Evolutionary conservation across 2,113 vertebrate species (phyloP), one percentile per base, ranked within the genome.

Genomic region (Anser brachyrhynchus): DNA sequence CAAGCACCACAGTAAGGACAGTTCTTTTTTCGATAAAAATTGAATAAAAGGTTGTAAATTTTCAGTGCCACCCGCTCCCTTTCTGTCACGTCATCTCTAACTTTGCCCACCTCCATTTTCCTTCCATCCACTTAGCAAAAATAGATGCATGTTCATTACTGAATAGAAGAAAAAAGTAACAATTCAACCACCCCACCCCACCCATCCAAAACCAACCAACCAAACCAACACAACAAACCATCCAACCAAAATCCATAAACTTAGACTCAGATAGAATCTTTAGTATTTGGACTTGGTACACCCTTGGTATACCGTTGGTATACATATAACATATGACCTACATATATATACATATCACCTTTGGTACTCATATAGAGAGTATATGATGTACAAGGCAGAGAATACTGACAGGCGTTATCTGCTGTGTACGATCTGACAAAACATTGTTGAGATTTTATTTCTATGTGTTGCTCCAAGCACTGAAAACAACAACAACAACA

Each of bases 11-110:
- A 95, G 67, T 84, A 91, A 95, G 64, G 82, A 92, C 31, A 70
- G 51, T 35, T 65, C 39, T 89, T 64, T 89, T 91, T 72, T 72
- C 0, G 2, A 74, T 87, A 95, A 61, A 97, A 82, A 52, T 7
- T 46, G n/a, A 87, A 86, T 78, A 77, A 91, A 95, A 97, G n/a
- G 39, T 89, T 96, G 78, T 80, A 89, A 93, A 92, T 92, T 92
- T 79, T 39, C 43, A 52, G 6, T 37, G 28, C 25, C 22, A 81
- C 16, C 26, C 69, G 29, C 46, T 87, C 29, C 57, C 33, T 76
- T 79, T 89, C 33, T 88, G 16, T 71, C 28, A 28, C 0, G 1
- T 31, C 70, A 21, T 80, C 20, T 20, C 9, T n/a, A 22, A 52
- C 14, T 80, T 75, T 66, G 2, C 2, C 4, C 1, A 23, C 6